Evolutionary conservation across 1,140 invertebrate species (phyloP).

Genomic region (Diorhabda sublineata): DNA sequence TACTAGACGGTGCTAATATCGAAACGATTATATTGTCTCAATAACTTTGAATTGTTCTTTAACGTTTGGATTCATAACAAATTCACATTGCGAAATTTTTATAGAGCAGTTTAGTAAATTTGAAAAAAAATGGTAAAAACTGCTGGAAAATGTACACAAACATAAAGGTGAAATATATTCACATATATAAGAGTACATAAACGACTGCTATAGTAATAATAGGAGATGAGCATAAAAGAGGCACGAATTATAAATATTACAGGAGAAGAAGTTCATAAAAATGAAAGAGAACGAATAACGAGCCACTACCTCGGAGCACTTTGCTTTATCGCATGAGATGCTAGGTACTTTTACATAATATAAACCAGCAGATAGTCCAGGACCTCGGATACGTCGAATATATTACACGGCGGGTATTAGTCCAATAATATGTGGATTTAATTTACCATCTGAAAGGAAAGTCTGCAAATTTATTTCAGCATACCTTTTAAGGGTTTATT

Average conservation of each 20-base stretch:
- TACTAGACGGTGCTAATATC: too few species aligned
- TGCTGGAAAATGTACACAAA: neutral
- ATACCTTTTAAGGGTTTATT: too few species aligned
- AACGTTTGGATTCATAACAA: too few species aligned
- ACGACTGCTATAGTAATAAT: neutral
- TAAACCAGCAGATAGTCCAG: neutral
- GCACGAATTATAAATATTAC: constrained; percentile 3
- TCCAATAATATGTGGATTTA: too few species aligned
- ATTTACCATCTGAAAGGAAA: too few species aligned
- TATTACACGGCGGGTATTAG: too few species aligned
- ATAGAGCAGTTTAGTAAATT: too few species aligned
- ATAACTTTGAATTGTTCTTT: too few species aligned
- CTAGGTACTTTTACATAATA: neutral
- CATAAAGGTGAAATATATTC: neutral
- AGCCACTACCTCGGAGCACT: neutral
- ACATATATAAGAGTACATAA: neutral
- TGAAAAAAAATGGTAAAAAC: neutral
- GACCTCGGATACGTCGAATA: too few species aligned
- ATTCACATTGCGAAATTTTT: too few species aligned
- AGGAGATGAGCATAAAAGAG: constrained; percentile 2
- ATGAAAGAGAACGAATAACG: neutral
- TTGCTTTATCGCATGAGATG: neutral
- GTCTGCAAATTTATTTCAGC: too few species aligned
- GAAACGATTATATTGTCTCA: too few species aligned
- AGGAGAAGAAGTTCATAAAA: constrained; percentile 1